Evolutionary conservation across 2,113 vertebrate species (phyloP).

Genomic region (Euleptes europaea): DNA sequence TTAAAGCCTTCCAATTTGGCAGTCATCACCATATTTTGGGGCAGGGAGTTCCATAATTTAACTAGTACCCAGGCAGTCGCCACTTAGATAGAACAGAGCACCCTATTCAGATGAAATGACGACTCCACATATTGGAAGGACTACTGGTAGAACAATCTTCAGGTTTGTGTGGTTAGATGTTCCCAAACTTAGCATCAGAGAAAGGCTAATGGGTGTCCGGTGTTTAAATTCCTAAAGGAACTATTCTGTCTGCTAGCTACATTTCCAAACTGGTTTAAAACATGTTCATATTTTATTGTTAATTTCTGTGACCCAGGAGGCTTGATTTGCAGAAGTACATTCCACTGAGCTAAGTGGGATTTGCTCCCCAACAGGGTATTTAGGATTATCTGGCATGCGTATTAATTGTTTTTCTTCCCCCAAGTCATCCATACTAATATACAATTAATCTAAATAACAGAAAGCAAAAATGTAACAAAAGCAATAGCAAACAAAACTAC

Average conservation of each 20-base stretch:
- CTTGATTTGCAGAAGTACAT: background rate
- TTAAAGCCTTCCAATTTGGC: too few relatives aligned
- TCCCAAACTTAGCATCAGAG: too few relatives aligned
- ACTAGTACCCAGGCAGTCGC: too few relatives aligned
- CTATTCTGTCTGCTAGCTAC: background rate
- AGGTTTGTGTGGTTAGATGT: too few relatives aligned
- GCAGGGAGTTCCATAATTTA: too few relatives aligned
- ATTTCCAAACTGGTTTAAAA: slow-evolving; percentile 18
- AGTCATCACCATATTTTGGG: too few relatives aligned
- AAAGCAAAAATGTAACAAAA: background rate
- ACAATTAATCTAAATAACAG: background rate
- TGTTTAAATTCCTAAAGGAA: slow-evolving; percentile 16
- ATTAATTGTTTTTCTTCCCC: background rate
- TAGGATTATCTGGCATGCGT: background rate
- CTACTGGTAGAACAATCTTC: too few relatives aligned
- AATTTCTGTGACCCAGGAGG: background rate
- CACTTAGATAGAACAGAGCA: too few relatives aligned
- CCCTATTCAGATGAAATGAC: too few relatives aligned
- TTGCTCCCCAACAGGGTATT: background rate
- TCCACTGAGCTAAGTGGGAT: background rate
- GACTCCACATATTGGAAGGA: too few relatives aligned
- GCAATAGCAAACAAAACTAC: background rate
- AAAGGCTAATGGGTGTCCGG: too few relatives aligned
- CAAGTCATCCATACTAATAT: background rate
- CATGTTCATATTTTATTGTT: background rate